phyloP scores from a whole-genome alignment of 2,113 vertebrate species.

The Centrocercus urophasianus region DNA sequence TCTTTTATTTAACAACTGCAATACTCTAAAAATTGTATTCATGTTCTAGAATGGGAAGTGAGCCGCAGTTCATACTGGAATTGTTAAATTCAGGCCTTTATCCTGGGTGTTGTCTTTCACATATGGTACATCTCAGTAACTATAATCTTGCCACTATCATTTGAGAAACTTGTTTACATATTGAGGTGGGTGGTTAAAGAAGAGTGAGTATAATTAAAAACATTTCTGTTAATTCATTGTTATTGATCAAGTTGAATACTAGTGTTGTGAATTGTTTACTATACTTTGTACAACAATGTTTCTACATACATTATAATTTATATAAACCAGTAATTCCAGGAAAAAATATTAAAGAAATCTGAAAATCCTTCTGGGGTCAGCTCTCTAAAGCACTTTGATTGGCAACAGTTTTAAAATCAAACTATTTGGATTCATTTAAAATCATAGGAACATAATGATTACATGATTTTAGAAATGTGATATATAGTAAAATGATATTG shows the following conservation, averaged over 20 bases:
- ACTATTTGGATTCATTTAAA: conserved; percentile 12
- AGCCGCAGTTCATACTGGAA: not conserved
- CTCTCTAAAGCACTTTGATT: conserved; percentile 42
- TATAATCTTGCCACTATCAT: conserved; percentile 23
- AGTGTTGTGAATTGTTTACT: conserved; percentile 54
- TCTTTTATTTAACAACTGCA: not conserved
- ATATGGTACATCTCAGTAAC: not conserved
- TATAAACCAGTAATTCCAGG: conserved; percentile 33
- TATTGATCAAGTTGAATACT: conserved; percentile 20
- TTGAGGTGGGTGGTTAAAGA: conserved; percentile 17
- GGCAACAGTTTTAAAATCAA: conserved; percentile 47
- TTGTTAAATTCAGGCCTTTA: conserved; percentile 33
- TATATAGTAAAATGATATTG: not conserved
- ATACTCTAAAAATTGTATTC: not conserved
- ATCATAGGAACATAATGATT: not conserved
- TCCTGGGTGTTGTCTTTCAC: conserved; percentile 32
- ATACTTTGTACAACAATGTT: conserved; percentile 50
- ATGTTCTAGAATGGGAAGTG: not conserved
- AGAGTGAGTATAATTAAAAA: conserved; percentile 24
- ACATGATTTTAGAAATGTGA: not conserved
- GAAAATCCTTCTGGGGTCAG: conserved; percentile 41
- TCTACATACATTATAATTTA: conserved; percentile 38
- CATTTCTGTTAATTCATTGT: conserved; percentile 56
- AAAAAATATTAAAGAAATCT: conserved; percentile 30
- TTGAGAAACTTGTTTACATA: conserved; percentile 51